phyloP scores from a whole-genome alignment of 2,113 vertebrate species.

The Panthera leo region DNA sequence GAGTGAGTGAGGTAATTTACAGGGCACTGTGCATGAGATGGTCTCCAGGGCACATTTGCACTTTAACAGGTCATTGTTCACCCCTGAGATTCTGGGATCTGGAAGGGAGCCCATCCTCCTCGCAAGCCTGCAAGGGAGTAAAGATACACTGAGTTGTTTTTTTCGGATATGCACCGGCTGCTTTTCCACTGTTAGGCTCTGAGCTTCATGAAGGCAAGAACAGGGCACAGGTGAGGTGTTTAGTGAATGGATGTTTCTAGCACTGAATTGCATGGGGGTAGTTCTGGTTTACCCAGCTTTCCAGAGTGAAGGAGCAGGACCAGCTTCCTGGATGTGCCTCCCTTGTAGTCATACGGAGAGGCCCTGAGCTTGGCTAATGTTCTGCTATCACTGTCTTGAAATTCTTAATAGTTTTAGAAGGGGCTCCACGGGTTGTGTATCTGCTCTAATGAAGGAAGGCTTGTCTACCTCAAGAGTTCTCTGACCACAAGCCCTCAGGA shows the following conservation, averaged over 20 bases:
- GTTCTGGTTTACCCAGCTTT: neutral
- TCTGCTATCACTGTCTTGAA: neutral
- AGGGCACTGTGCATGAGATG: neutral
- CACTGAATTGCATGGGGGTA: neutral
- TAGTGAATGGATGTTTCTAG: neutral
- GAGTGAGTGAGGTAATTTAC: neutral
- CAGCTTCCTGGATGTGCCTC: too few relatives aligned
- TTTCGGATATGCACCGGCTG: rapidly evolving
- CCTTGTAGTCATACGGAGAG: neutral
- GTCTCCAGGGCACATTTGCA: neutral
- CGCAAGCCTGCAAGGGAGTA: neutral
- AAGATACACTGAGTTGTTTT: neutral
- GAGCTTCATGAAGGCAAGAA: neutral
- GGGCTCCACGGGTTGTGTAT: too few relatives aligned
- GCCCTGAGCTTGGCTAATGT: neutral
- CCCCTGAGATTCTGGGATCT: neutral
- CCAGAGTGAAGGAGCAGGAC: neutral
- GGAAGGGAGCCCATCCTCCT: neutral
- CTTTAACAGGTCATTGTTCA: neutral
- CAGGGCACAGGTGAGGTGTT: neutral
- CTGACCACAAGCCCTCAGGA: neutral
- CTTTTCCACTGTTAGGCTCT: neutral
- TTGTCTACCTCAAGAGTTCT: neutral
- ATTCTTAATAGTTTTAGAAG: neutral
- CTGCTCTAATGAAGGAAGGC: neutral